These are phyloP conservation scores for Orchesella cincta DNA, from an alignment of 1,140 invertebrate genomes.

Conservation along the genomic window DNA sequence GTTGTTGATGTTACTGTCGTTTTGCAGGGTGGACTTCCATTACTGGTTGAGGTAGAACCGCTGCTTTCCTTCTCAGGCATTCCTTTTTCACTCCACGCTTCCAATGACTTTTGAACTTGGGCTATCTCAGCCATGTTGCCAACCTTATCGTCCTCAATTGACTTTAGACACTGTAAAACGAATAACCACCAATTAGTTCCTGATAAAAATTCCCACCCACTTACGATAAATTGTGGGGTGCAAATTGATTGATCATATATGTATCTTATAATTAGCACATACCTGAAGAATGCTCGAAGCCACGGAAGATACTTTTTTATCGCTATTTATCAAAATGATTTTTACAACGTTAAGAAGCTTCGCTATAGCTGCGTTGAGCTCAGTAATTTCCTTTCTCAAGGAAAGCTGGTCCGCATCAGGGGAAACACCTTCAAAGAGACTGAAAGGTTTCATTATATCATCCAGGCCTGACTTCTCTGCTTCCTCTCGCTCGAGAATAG, in stretches of 20 bases:
- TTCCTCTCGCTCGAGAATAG: conserved; percentile 46
- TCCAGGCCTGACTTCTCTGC: conserved; percentile 36
- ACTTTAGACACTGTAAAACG: conserved; percentile 40
- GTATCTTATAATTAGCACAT: not conserved
- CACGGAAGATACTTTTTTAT: conserved; percentile 43
- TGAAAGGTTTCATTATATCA: conserved; percentile 7
- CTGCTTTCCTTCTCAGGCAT: not conserved
- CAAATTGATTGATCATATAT: not conserved
- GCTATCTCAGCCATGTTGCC: conserved; percentile 36
- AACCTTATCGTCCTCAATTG: conserved; percentile 42
- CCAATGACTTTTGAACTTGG: conserved; percentile 42
- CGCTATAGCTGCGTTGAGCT: conserved; percentile 38
- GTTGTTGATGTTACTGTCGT: not conserved
- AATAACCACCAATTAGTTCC: too few species aligned
- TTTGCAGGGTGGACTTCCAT: conserved; percentile 10
- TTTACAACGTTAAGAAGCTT: conserved; percentile 40
- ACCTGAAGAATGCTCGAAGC: conserved; percentile 49
- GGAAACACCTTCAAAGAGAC: not conserved
- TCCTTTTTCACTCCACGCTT: conserved; percentile 38
- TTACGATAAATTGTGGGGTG: too few species aligned
- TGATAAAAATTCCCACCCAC: too few species aligned
- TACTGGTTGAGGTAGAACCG: not conserved
- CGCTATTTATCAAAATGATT: conserved; percentile 45
- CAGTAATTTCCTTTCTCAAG: conserved; percentile 36
- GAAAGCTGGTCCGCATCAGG: conserved; percentile 37